Evolutionary conservation across 2,113 vertebrate genomes (phyloP), one percentile per base, ranked within the genome.

Genomic region (Alosa alosa): DNA sequence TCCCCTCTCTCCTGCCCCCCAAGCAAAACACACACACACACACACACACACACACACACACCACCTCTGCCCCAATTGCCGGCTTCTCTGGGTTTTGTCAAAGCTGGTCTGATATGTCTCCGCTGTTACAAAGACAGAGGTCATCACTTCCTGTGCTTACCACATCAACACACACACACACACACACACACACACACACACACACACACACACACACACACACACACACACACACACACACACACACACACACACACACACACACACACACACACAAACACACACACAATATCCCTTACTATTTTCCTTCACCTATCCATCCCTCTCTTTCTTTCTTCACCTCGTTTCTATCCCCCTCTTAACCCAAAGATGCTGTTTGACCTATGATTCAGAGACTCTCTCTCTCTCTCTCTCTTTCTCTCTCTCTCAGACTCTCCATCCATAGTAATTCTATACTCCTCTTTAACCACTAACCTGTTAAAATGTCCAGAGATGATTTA

Each of bases 101-200:
- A 84, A 44, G 41, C 36, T 44, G 81, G 84, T 78, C 83, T 81
- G 83, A 89, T 81, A n/a, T 57, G 22, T 83, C 57, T 88, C 52
- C 72, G 64, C 15, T 81, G 84, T 64, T 55, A 60, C 82, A 86
- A 60, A 68, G 89, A 55, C 0, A 36, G 90, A 88, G 85, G 83
- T 84, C 86, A 85, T 89, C 86, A 90, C 90, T 92, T 94, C 89
- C 91, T 90, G 15, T 88, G 84, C 39, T 49, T n/a, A 39, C 78
- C 82, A n/a, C 84, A 60, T 22, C 1, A 20, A 60, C 55, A 60
- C 4, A 60, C 52, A 55, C 52, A 18, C 52, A 18, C 52, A 55
- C 15, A 18, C 17, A 55, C 17, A 17, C 15, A 18, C 1, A 18
- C 52, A 55, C 52, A 55, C 52, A 18, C 52, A 55, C 52, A 52